phyloP scores from a whole-genome alignment of 2,797 vertebrate genomes.

The Falco novaeseelandiae region DNA sequence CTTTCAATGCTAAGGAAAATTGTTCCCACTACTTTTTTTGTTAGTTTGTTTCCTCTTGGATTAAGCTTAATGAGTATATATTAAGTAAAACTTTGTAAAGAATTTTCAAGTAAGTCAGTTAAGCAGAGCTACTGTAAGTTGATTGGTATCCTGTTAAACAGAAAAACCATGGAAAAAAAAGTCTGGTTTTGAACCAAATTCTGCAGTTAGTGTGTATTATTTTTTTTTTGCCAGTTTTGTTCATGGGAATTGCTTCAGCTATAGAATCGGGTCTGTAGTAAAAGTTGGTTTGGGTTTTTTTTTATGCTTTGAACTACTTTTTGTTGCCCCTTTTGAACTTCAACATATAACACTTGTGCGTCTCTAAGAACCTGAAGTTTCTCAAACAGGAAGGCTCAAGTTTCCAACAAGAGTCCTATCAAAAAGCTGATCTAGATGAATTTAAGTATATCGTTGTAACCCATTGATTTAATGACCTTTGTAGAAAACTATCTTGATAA shows the following conservation, averaged over 20 bases:
- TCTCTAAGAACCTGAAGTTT: not conserved
- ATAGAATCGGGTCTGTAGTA: not conserved
- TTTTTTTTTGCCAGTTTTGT: not conserved
- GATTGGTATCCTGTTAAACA: not conserved
- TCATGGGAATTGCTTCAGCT: not conserved
- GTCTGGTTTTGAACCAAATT: not conserved
- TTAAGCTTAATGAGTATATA: not conserved
- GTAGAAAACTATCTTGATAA: not conserved
- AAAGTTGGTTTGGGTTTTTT: not conserved
- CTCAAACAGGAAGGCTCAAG: not conserved
- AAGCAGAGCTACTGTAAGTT: not conserved
- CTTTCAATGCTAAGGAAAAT: not conserved
- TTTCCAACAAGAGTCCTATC: not conserved
- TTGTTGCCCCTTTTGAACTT: not conserved
- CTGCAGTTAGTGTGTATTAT: not conserved
- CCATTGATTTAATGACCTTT: not conserved
- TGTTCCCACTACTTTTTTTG: not conserved
- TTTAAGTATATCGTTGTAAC: not conserved
- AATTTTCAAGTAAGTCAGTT: not conserved
- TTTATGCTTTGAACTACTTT: not conserved
- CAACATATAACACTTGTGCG: not conserved
- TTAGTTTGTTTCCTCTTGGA: not conserved
- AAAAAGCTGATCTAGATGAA: not conserved
- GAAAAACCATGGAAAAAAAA: not conserved
- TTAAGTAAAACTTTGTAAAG: not conserved